Evolutionary conservation across 2,113 vertebrate genomes (phyloP).

Genomic region (Tragelaphus buxtoni): DNA sequence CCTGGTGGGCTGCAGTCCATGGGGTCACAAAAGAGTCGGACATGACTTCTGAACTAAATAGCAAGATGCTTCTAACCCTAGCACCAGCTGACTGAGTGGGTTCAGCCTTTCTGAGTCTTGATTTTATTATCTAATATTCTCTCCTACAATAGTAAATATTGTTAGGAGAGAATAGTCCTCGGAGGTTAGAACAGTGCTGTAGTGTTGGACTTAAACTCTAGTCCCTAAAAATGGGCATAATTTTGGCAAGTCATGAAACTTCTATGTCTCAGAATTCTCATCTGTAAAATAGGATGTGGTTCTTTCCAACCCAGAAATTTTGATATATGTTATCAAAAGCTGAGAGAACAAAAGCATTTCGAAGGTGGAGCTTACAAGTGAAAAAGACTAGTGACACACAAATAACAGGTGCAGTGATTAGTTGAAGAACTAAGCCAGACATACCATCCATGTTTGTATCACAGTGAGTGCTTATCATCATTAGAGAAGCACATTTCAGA

Average conservation of each 20-base stretch:
- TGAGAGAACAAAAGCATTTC: constrained; percentile 6
- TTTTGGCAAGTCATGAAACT: not conserved
- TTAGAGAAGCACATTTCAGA: constrained; percentile 25
- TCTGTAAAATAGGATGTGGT: not conserved
- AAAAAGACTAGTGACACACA: not conserved
- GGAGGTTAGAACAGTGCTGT: not conserved
- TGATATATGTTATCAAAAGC: not conserved
- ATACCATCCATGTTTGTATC: not conserved
- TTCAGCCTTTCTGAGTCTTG: not conserved
- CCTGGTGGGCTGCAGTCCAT: not conserved
- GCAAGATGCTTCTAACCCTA: not conserved
- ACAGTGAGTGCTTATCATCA: not conserved
- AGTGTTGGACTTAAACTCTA: not conserved
- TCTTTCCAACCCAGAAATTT: not conserved
- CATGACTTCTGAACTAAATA: not conserved
- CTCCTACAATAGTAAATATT: not conserved
- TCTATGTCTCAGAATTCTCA: not conserved
- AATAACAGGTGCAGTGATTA: not conserved
- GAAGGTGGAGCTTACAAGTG: not conserved
- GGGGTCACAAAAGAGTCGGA: not conserved
- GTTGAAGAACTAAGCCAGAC: constrained; percentile 1
- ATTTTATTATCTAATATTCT: not conserved
- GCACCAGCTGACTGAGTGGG: not conserved
- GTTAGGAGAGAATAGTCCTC: not conserved
- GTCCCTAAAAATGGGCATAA: not conserved